These are phyloP conservation scores for Equus quagga DNA, from an alignment of 2,113 vertebrate species.

Conservation along the genomic window DNA sequence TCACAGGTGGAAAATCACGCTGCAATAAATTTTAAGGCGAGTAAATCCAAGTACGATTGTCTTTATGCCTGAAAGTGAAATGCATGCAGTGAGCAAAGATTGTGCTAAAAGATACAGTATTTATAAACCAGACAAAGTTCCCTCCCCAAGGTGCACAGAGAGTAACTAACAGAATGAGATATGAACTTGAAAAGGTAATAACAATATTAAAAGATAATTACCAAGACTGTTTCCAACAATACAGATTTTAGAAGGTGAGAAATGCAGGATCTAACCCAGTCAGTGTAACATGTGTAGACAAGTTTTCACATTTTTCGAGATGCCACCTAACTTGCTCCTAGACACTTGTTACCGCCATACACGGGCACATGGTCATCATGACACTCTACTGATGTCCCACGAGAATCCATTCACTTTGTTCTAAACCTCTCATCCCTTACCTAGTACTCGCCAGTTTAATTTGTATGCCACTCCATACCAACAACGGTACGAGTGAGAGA, in stretches of 20 bases:
- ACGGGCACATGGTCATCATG: accelerated
- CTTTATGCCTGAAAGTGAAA: neutral
- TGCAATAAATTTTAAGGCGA: neutral
- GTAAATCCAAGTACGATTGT: neutral
- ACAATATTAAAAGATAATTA: neutral
- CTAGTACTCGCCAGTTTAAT: neutral
- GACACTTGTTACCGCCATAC: neutral
- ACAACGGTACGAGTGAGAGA: neutral
- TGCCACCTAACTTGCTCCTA: neutral
- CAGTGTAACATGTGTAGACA: neutral
- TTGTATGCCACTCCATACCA: neutral
- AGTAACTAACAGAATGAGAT: neutral
- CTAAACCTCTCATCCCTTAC: neutral
- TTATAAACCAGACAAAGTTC: neutral
- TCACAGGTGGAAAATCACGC: neutral
- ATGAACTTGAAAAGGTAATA: neutral
- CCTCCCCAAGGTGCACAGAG: neutral
- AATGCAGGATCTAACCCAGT: neutral
- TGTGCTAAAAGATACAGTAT: neutral
- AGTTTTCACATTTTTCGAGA: neutral
- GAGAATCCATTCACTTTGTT: neutral
- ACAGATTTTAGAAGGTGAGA: neutral
- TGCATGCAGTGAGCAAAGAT: neutral
- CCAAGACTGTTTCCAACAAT: neutral
- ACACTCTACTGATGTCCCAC: neutral